phyloP scores from a whole-genome alignment of 35 echinoderm and acorn worm species.

The Apostichopus californicus region DNA sequence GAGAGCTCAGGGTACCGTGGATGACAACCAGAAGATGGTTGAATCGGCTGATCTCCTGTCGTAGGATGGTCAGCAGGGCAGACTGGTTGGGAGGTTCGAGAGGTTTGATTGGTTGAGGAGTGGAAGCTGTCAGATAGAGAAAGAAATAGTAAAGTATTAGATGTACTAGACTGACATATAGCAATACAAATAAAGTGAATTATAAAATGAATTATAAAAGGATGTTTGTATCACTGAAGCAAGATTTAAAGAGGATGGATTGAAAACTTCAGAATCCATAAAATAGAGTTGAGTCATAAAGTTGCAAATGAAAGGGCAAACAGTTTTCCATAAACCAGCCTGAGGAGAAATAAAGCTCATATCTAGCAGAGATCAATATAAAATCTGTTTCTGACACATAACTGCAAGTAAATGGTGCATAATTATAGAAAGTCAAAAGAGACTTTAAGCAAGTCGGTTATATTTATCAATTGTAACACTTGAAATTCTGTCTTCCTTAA shows the following conservation, averaged over 20 bases:
- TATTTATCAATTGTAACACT: background rate
- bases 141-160: background rate
- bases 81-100: conserved; percentile 50
- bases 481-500: too few relatives aligned
- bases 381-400: too few relatives aligned
- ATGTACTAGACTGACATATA: background rate
- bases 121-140: background rate
- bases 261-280: too few relatives aligned
- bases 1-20: conserved; percentile 69
- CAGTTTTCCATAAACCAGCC: too few relatives aligned
- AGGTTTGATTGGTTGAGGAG: background rate
- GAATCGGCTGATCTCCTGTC: conserved; percentile 93
- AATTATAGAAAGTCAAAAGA: too few relatives aligned
- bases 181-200: background rate
- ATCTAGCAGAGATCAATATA: too few relatives aligned
- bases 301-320: too few relatives aligned
- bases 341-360: too few relatives aligned
- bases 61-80: conserved; percentile 81
- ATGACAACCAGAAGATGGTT: conserved; percentile 83
- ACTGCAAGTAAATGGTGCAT: too few relatives aligned
- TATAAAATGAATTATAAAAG: too few relatives aligned
- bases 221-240: background rate
- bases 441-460: too few relatives aligned
- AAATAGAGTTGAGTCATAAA: too few relatives aligned
- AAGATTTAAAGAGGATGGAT: background rate